Evolutionary conservation across 2,797 vertebrate genomes (phyloP), one percentile per base, ranked within the genome.

Genomic region (Lateolabrax maculatus): DNA sequence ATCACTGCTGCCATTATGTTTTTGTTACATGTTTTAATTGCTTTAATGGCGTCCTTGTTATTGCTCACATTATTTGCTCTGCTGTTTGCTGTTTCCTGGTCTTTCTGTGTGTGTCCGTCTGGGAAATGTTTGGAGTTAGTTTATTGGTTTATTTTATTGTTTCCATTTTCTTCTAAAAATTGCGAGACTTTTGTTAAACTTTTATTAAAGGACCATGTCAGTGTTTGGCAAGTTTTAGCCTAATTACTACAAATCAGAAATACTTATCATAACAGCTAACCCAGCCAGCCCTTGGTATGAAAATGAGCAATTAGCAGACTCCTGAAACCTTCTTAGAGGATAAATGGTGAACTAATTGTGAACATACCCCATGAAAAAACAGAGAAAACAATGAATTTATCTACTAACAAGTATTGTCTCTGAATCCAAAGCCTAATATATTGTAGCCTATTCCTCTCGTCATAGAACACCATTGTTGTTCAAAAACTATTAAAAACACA

Each of bases 1-100:
- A 63, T 87, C 76, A 21, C 43, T 0, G 29, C 51, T 71, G 77
- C 74, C 77, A 79, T 78, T 86, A 75, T 81, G 78, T 80, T 55
- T 75, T 58, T 71, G 46, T 80, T 53, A 46, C 25, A 43, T 64
- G 23, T 67, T 89, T 58, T 85, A 84, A 85, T 82, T 84, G 67
- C 64, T 79, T 44, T 77, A 84, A 84, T 84, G 66, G 34, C 3
- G 0, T 55, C 69, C 62, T 77, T 44, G 55, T 82, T 86, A 66
- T 79, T 75, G 25, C 68, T 75, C 60, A 21, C 63, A 75, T 56
- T 60, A 65, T 71, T 66, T 27, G 55, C 18, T 21, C 69, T 18
- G 57, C 55, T 66, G 53, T 63, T 81, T 53, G 46, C 41, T 56
- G 36, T 74, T 79, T 53, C 31, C 23, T 52, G 9, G 9, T 31